Evolutionary conservation across 2,797 vertebrate species (phyloP).

Genomic region (Xyrichtys novacula): DNA sequence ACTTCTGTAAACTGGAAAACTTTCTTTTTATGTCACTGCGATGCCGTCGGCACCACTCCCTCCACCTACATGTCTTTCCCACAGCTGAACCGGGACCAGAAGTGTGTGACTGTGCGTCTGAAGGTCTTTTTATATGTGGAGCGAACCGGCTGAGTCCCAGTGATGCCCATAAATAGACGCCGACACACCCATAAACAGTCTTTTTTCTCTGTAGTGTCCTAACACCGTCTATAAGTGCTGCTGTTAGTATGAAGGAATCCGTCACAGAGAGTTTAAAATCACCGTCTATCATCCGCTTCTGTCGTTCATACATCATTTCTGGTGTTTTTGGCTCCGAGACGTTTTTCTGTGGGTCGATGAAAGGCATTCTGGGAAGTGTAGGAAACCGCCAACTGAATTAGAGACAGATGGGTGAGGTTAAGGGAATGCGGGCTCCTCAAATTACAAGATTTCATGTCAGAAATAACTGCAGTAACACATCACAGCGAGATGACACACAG

Average conservation of each 20-base stretch:
- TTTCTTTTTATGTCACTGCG: background rate
- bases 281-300: background rate
- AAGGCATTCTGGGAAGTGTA: constrained; percentile 52
- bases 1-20: constrained; percentile 13
- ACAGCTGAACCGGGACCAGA: constrained; percentile 5
- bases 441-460: constrained; percentile 33
- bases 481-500: background rate
- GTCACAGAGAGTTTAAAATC: too few relatives aligned
- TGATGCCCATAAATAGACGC: constrained; percentile 1
- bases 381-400: constrained; percentile 33
- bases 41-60: constrained; percentile 6
- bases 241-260: background rate
- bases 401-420: constrained; percentile 19
- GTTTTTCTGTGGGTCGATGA: constrained; percentile 34
- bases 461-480: constrained; percentile 33
- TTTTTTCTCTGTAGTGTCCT: constrained; percentile 11
- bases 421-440: constrained; percentile 19
- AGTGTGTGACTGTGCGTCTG: constrained; percentile 4
- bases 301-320: background rate
- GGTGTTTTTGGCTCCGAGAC: constrained; percentile 13
- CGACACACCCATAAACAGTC: constrained; percentile 15
- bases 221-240: constrained; percentile 3
- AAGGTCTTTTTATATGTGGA: constrained; percentile 3
- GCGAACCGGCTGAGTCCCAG: background rate
- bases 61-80: constrained; percentile 11